Percentiles rank a stretch among this genome's conserved stretches.
Conservation (phyloP, 2,888 invertebrate genomes). For the Lypha dubia region DNA sequence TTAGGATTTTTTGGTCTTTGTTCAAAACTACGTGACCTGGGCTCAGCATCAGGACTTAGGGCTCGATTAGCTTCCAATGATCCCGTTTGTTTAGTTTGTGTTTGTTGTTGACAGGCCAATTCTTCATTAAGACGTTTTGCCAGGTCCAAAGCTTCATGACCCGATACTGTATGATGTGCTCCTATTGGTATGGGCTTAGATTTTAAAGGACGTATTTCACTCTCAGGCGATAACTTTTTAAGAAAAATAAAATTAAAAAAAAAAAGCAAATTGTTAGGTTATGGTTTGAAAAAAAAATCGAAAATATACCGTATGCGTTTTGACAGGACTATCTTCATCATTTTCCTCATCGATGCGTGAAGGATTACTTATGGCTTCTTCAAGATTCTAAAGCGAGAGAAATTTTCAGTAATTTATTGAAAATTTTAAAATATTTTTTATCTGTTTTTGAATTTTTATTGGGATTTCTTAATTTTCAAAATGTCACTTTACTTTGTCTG, state of each 20-base stretch:
- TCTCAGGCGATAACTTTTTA: conserved; percentile 60
- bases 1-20: conserved; percentile 84
- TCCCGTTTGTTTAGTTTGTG: conserved; percentile 75
- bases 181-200: conserved; percentile 91
- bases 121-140: conserved; percentile 89
- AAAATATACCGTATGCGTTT: conserved; percentile 77
- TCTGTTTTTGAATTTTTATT: too few species aligned
- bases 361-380: conserved; percentile 85
- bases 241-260: background rate
- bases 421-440: background rate
- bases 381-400: conserved; percentile 85
- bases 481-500: too few species aligned
- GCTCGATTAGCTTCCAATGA: conserved; percentile 80
- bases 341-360: conserved; percentile 90
- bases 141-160: conserved; percentile 90
- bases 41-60: conserved; percentile 85
- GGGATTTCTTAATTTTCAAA: too few species aligned
- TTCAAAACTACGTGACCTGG: conserved; percentile 88
- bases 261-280: background rate
- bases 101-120: conserved; percentile 84
- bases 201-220: conserved; percentile 83
- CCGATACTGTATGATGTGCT: conserved; percentile 89
- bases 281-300: conserved; percentile 25
- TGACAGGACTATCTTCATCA: conserved; percentile 82
- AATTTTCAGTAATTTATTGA: background rate